phyloP scores from a whole-genome alignment of 2,888 invertebrate species.

The Oxystoma pomonae region DNA sequence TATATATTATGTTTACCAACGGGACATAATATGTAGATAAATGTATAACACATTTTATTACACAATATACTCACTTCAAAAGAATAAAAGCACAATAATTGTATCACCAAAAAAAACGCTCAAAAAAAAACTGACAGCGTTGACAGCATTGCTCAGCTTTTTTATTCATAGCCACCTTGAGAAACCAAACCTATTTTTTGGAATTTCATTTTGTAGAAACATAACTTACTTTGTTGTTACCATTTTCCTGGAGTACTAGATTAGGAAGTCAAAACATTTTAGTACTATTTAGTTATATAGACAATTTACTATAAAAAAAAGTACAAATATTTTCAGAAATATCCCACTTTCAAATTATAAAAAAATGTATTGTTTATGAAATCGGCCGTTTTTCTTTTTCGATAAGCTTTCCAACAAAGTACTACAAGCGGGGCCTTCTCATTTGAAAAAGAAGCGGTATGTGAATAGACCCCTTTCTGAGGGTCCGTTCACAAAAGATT shows the following conservation, averaged over 20 bases:
- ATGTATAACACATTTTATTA: too few species aligned
- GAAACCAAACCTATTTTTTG: neutral
- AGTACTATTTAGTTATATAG: neutral
- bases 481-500: too few species aligned
- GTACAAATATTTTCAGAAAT: neutral
- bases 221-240: neutral
- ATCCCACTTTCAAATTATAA: neutral
- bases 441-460: too few species aligned
- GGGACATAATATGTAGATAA: too few species aligned
- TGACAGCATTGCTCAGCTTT: neutral
- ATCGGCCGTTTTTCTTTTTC: too few species aligned
- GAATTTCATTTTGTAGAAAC: neutral
- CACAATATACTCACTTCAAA: too few species aligned
- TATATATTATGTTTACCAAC: too few species aligned
- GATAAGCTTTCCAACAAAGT: too few species aligned
- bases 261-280: neutral
- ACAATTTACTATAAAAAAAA: neutral
- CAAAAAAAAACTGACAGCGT: neutral
- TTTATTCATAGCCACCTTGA: neutral
- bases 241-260: neutral
- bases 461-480: too few species aligned
- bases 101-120: neutral
- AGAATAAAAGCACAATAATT: too few species aligned
- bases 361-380: too few species aligned
- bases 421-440: too few species aligned